These are phyloP conservation scores for Oceanodroma tethys DNA, from an alignment of 2,113 vertebrate species.

Conservation along the genomic window DNA sequence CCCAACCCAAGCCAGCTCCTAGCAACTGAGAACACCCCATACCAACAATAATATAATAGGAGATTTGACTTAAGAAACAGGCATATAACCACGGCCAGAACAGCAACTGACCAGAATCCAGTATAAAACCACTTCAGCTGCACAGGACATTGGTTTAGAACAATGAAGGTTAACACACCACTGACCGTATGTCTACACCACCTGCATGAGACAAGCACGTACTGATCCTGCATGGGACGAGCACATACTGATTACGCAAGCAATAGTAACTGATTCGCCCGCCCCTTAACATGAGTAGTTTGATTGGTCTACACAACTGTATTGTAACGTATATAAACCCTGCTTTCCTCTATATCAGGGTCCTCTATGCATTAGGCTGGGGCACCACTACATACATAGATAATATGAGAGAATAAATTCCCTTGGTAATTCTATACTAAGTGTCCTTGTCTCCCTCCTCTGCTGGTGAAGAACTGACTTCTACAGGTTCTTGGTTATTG, in stretches of 20 bases:
- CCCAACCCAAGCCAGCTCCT: not conserved
- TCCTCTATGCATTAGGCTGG: not conserved
- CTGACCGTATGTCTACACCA: not conserved
- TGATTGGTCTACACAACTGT: not conserved
- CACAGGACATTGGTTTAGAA: not conserved
- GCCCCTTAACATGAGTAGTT: not conserved
- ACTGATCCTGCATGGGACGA: not conserved
- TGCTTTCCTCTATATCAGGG: not conserved
- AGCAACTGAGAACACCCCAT: not conserved
- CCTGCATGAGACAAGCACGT: not conserved
- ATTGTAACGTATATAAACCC: not conserved
- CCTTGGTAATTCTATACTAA: not conserved
- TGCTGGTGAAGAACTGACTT: not conserved
- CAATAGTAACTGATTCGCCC: not conserved
- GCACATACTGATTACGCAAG: not conserved
- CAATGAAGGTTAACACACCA: not conserved
- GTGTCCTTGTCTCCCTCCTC: not conserved
- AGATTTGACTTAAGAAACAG: not conserved
- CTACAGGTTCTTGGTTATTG: not conserved
- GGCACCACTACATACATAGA: not conserved
- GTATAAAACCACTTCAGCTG: not conserved
- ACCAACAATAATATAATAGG: not conserved
- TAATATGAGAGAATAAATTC: not conserved
- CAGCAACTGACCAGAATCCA: not conserved
- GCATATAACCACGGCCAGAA: not conserved